Evolutionary conservation across 92 coral and sea anemone species (phyloP), one percentile per base, ranked within the genome.

Genomic region (Parazoanthus atlanticus): DNA sequence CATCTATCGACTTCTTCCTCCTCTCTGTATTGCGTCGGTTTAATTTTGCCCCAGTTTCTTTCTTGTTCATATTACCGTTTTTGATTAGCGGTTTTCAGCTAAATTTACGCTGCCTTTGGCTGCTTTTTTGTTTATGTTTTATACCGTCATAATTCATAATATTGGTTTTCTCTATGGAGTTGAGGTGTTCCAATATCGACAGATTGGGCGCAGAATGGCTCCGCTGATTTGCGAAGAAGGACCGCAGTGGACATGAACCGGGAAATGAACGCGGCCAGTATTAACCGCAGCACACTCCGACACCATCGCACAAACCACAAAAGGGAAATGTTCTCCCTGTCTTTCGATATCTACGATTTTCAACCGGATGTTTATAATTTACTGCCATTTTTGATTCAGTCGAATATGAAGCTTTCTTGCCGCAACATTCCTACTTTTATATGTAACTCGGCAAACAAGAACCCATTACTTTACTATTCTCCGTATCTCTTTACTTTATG

Each of bases 141-240:
- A 3, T 74, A 11, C 52, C 6, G 25, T 36, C 28, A 28, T 15
- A 80, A 33, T 66, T 34, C 26, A 5, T 17, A 43, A 82, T 82
- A 82, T 82, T 82, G 75, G 16, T 28, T 64, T 30, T 8, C 43
- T 65, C n/a, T 23, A 32, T 65, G 40, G 56, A 26, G 86, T n/a
- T 36, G 9, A 5, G 75, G 28, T 33, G 38, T 58, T 56, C 71
- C 85, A 21, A 80, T 56, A 80, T 54, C 73, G 69, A 58, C 85
- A 32, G 40, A 31, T 21, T 19, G 28, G 17, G 32, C 73, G 75
- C 76, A 23, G 25, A 40, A 41, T 6, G 21, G 1, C 73, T 17
- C 86, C 86, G 30, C 43, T 36, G 38, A 17, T 65, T 8, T 25
- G 17, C 73, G 72, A 65, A 16, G 12, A 25, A 52, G 19, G 19